Evolutionary conservation across 2,888 invertebrate species (phyloP), one percentile per base, ranked within the genome.

Genomic region (Lasioglossum vierecki): DNA sequence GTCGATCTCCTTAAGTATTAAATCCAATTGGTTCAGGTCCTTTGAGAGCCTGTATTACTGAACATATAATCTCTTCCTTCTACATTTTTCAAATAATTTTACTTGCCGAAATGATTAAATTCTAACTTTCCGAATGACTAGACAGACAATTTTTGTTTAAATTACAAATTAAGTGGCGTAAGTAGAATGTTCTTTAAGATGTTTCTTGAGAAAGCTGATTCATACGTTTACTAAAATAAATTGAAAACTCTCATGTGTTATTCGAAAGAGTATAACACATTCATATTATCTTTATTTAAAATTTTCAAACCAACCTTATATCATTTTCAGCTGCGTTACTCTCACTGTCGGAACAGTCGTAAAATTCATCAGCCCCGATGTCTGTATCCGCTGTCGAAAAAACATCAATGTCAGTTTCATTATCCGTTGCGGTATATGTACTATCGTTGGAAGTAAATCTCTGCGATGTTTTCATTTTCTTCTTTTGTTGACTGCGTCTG

Each of bases 341-440:
- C 85, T 95, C 95, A 60, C 92, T 93, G 66, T 94, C 94, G 0
- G 94, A 95, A 79, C 94, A 95, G 82, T 95, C 95, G 79, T 93
- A 95, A 85, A 94, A 95, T 87, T 95, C 95, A 71, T 95, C 95
- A 66, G 94, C 94, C 0, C 91, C 93, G 49, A 93, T 85, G 76
- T 94, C 94, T 26, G 94, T 94, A n/a, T 92, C 94, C 11, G 93
- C 92, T 53, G 92, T 93, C 41, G 94, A 95, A 84, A 90, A 92
- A 35, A 92, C 91, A 87, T 95, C 95, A 4, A 91, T 83, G 46
- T 95, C 95, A 0, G 92, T 93, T 49, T 94, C 94, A 57, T 91
- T 92, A 30, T 93, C 94, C 4, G 91, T 93, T 39, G 87, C 88
- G 35, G 91, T 90, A 26, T 89, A 89, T 5, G 92, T 92, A 83